Conservation (phyloP, 2,113 vertebrate genomes). For the Calyptomena viridis region DNA sequence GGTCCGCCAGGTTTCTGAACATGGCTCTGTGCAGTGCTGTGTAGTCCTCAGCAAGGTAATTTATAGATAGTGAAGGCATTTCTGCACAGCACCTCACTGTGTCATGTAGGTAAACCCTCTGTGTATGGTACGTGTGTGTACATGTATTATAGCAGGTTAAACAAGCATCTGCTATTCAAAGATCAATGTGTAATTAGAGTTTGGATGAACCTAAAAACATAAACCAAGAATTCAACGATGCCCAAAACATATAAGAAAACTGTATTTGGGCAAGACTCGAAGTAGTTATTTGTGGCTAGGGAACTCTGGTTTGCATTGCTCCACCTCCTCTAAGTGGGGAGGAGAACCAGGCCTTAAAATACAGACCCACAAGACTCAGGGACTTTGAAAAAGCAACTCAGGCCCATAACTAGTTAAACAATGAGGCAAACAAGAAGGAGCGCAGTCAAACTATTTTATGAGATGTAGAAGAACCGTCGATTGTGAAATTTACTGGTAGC, state of each 20-base stretch:
- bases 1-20: not conserved
- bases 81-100: slow-evolving; percentile 43
- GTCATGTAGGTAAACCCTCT: slow-evolving; percentile 28
- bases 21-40: not conserved
- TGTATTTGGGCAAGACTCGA: not conserved
- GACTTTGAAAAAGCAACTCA: not conserved
- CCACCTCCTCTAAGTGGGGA: not conserved
- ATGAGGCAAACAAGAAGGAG: slow-evolving; percentile 21
- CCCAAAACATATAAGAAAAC: slow-evolving; percentile 36
- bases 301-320: slow-evolving; percentile 14
- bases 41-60: not conserved
- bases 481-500: slow-evolving; percentile 62
- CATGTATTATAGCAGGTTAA: slow-evolving; percentile 20
- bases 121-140: not conserved
- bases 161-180: slow-evolving; percentile 52
- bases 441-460: slow-evolving; percentile 43
- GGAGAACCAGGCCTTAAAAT: slow-evolving; percentile 12
- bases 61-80: slow-evolving; percentile 26
- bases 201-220: slow-evolving; percentile 30
- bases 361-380: not conserved
- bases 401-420: slow-evolving; percentile 36
- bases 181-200: slow-evolving; percentile 28
- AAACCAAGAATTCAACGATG: slow-evolving; percentile 44
- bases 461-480: not conserved
- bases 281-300: slow-evolving; percentile 58